These are phyloP conservation scores for Rhodeus uyekii DNA, from an alignment of 2,797 vertebrate genomes.

Conservation along the genomic window DNA sequence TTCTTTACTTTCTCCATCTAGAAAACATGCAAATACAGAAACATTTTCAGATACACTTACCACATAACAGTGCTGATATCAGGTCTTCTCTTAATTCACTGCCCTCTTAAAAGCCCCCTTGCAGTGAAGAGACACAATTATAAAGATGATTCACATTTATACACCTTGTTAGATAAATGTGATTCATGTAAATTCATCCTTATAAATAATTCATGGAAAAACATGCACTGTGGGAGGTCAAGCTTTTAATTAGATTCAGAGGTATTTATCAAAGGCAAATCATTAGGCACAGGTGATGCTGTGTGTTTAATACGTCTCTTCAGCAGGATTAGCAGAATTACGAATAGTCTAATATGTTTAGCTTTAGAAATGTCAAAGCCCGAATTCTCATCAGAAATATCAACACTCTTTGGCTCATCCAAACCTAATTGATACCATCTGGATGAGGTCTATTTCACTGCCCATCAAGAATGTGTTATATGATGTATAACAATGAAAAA, in stretches of 20 bases:
- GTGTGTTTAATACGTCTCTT: conserved; percentile 68
- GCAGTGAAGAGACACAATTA: conserved; percentile 53
- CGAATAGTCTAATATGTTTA: conserved; percentile 14
- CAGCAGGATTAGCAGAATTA: conserved; percentile 58
- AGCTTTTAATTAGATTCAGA: conserved; percentile 72
- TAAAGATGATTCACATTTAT: conserved; percentile 67
- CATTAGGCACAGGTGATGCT: conserved; percentile 63
- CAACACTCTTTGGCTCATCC: not conserved
- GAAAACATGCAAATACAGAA: not conserved
- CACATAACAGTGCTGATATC: not conserved
- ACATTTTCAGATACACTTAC: not conserved
- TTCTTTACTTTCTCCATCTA: not conserved
- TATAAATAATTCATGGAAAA: conserved; percentile 73
- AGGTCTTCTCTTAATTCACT: conserved; percentile 34
- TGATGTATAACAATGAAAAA: not conserved
- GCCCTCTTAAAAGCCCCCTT: conserved; percentile 45
- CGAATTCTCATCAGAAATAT: conserved; percentile 12
- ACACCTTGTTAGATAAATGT: conserved; percentile 69
- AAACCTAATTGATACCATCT: not conserved
- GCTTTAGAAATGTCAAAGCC: conserved; percentile 13
- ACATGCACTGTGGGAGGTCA: conserved; percentile 64
- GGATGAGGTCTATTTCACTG: not conserved
- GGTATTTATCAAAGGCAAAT: conserved; percentile 63
- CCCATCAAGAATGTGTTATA: conserved; percentile 3
- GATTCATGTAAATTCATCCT: conserved; percentile 67